A percentile compares a stretch with the other conserved stretches of the same genome.
phyloP scores from a whole-genome alignment of 2,888 invertebrate genomes.

The Osmoderma eremita region DNA sequence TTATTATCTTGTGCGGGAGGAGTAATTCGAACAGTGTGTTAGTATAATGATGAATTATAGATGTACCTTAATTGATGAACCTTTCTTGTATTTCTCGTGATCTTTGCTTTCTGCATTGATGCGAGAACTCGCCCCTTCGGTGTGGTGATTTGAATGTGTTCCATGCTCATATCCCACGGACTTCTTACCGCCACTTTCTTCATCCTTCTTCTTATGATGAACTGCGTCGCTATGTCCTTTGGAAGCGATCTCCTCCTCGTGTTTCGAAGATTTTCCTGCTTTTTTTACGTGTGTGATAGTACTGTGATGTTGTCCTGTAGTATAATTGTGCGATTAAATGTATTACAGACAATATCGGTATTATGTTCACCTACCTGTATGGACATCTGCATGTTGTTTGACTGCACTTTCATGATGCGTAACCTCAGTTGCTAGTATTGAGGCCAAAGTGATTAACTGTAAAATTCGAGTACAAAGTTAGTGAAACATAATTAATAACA shows the following conservation, averaged over 20 bases:
- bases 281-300: slow-evolving; percentile 50
- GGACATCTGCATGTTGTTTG: slow-evolving; percentile 7
- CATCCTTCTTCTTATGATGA: slow-evolving; percentile 55
- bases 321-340: background rate
- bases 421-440: slow-evolving; percentile 19
- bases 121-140: slow-evolving; percentile 53
- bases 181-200: slow-evolving; percentile 59
- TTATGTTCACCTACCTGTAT: background rate
- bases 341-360: background rate
- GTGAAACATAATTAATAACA: too few species aligned
- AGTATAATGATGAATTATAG: background rate
- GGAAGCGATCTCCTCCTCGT: slow-evolving; percentile 56
- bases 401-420: slow-evolving; percentile 4
- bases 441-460: slow-evolving; percentile 13
- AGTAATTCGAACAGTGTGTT: too few species aligned
- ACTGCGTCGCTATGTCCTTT: slow-evolving; percentile 56
- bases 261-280: slow-evolving; percentile 53
- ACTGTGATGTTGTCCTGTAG: slow-evolving; percentile 46
- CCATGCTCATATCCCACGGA: slow-evolving; percentile 53
- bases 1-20: too few species aligned
- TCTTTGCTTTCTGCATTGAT: slow-evolving; percentile 10
- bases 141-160: slow-evolving; percentile 54
- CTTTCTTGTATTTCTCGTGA: slow-evolving; percentile 58
- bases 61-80: slow-evolving; percentile 58
- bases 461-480: background rate